Evolutionary conservation across 1,140 invertebrate genomes (phyloP), one percentile per base, ranked within the genome.

Genomic region (Belonocnema kinseyi): DNA sequence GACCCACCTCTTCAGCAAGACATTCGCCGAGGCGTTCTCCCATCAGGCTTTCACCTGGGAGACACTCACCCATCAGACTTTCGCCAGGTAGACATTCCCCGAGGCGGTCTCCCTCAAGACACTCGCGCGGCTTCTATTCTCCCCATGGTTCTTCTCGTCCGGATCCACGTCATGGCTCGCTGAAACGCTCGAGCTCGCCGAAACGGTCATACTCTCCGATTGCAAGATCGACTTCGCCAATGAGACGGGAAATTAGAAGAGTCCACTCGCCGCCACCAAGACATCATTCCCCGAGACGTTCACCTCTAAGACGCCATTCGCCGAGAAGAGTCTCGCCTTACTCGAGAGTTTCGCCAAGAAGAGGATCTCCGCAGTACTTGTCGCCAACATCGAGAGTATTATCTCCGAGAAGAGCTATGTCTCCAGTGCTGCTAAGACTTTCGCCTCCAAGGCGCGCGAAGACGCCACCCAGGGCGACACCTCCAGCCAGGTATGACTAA

Each of bases 171-270:
- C 40, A 46, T 0, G 40, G 40, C 10, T 11, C 40, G 10, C 40
- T 46, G 7, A 46, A 84, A 26, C 77, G 83, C 8, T 74, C 72
- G 0, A 76, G 80, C 13, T 86, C 86, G 70, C 84, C 86, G 3
- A 84, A 80, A 46, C 81, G 85, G 50, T 33, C 75, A 40, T 46
- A 79, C 19, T 80, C 82, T 13, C 74, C 83, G 16, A 79, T 78
- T 14, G 79, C 84, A 6, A 73, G 77, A 50, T 75, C 74, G 19
- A 75, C 84, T 12, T 85, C 87, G 14, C 84, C 88, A 14, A 11
- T 77, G 13, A 53, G 82, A 21, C 71, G 77, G 3, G 75, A 80
- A 13, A 11, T 78, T 10, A 50, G 46, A 19, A 21, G 51, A 16
- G 61, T 77, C 21, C 78, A 77, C 54, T 50, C 78, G 10, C 76